A percentile compares a stretch with the other conserved stretches of the same genome.
phyloP scores from a whole-genome alignment of 2,888 invertebrate genomes.

The Calameuta idolon region DNA sequence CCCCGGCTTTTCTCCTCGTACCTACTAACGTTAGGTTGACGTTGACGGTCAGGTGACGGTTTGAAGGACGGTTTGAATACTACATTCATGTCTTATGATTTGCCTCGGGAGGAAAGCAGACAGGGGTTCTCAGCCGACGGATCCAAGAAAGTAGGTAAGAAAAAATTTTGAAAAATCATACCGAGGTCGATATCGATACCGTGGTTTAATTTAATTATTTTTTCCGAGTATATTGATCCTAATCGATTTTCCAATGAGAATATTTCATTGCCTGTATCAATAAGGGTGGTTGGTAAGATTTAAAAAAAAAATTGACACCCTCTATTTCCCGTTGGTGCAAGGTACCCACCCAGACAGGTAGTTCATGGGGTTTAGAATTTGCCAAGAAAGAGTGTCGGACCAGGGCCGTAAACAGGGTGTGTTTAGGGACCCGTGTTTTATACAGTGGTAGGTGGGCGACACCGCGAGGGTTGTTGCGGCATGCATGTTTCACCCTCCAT shows the following conservation, averaged over 20 bases:
- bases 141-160: background rate
- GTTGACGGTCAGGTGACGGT: constrained; percentile 12
- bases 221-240: background rate
- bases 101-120: background rate
- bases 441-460: background rate
- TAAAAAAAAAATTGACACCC: background rate
- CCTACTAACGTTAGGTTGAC: constrained; percentile 2
- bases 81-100: constrained; percentile 3
- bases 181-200: background rate
- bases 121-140: background rate
- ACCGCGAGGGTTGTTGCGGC: constrained; percentile 16
- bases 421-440: constrained; percentile 1
- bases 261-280: background rate
- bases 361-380: background rate
- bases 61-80: background rate
- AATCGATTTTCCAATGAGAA: background rate
- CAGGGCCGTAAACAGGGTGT: constrained; percentile 1
- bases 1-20: background rate
- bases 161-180: background rate
- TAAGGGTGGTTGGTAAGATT: background rate
- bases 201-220: background rate
- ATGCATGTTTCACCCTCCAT: constrained; percentile 50
- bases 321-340: background rate
- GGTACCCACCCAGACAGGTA: background rate
- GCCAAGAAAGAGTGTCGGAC: background rate